Evolutionary conservation across 2,113 vertebrate genomes (phyloP).

Genomic region (Platichthys flesus): DNA sequence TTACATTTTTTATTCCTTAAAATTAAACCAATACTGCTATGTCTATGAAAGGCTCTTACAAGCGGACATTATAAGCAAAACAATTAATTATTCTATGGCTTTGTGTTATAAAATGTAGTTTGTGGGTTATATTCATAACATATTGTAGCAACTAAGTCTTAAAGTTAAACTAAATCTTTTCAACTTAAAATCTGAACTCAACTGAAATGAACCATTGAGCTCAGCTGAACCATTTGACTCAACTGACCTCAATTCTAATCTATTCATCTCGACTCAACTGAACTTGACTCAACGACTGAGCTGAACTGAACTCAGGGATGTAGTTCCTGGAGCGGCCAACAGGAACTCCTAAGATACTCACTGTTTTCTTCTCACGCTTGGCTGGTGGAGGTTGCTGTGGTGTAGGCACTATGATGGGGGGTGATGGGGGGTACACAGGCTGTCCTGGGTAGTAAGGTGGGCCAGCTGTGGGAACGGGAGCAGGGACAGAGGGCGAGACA

Average conservation of each 20-base stretch:
- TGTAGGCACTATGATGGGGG: conserved; percentile 98
- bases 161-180: too few relatives aligned
- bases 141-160: neutral
- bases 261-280: neutral
- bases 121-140: neutral
- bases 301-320: neutral
- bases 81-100: too few relatives aligned
- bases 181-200: neutral
- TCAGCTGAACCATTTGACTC: neutral
- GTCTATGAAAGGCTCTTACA: too few relatives aligned
- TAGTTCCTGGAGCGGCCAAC: neutral
- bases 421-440: conserved; percentile 91
- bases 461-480: conserved; percentile 78
- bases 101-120: too few relatives aligned
- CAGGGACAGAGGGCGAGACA: conserved; percentile 70
- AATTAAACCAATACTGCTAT: too few relatives aligned
- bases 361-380: conserved; percentile 98
- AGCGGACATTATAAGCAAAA: too few relatives aligned
- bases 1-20: too few relatives aligned
- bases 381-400: conserved; percentile 91
- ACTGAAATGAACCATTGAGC: neutral
- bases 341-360: conserved; percentile 78
- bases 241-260: neutral
- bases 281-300: neutral
- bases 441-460: conserved; percentile 92